A percentile compares a stretch with the other conserved stretches of the same genome.
Conservation (phyloP, 1,140 invertebrate species). For the Heliconius congener region DNA sequence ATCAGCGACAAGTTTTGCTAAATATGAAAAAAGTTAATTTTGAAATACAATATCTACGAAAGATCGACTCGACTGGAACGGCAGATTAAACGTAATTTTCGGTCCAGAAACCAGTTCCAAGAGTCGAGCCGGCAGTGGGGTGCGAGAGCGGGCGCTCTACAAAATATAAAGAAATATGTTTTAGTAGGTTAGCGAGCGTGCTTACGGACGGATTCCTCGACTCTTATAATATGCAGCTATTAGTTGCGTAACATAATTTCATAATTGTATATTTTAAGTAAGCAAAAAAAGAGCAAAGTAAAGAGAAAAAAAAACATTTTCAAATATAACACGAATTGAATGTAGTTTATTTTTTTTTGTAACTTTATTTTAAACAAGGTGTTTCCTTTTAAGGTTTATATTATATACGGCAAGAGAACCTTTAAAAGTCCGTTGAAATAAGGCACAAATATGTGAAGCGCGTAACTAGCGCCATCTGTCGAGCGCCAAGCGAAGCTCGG, state of each 20-base stretch:
- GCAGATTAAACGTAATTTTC: constrained; percentile 73
- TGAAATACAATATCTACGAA: constrained; percentile 54
- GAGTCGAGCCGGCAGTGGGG: constrained; percentile 48
- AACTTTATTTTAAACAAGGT: background rate
- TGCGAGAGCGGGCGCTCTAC: constrained; percentile 53
- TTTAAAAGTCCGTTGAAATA: constrained; percentile 2
- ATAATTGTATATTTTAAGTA: background rate
- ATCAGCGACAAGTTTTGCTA: background rate
- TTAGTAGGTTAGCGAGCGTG: constrained; percentile 79
- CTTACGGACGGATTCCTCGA: constrained; percentile 74
- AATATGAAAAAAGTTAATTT: constrained; percentile 30
- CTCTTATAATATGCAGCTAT: constrained; percentile 65
- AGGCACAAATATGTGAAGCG: constrained; percentile 35
- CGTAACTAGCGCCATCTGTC: constrained; percentile 69
- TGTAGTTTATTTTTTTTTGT: background rate
- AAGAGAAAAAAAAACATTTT: no score
- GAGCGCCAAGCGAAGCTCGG: constrained; percentile 45
- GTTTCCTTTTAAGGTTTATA: background rate
- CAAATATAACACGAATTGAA: no score
- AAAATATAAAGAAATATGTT: constrained; percentile 80
- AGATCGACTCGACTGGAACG: constrained; percentile 44
- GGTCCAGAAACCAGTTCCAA: constrained; percentile 73
- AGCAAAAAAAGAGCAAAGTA: no score
- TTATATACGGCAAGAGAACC: background rate
- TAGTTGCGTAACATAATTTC: constrained; percentile 64